These are phyloP conservation scores for Holacanthus passer DNA, from an alignment of 2,113 vertebrate genomes.

Conservation along the genomic window DNA sequence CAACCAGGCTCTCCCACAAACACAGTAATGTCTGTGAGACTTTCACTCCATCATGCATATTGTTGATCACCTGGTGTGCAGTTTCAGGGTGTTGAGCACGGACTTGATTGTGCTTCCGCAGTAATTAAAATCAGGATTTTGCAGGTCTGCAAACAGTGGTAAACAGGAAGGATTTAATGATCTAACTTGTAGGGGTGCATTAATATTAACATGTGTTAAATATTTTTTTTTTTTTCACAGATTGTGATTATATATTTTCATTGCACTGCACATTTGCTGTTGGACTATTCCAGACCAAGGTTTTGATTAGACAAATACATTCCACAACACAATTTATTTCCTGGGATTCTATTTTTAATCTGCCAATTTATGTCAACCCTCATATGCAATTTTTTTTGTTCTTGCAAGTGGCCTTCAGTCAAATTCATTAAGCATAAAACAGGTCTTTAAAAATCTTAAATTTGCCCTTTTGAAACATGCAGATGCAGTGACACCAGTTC, in stretches of 20 bases:
- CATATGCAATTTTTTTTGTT: not conserved
- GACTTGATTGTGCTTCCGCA: slow-evolving; percentile 1
- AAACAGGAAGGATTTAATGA: not conserved
- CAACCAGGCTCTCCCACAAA: not conserved
- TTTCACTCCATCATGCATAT: slow-evolving; percentile 1
- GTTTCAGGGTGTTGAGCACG: not conserved
- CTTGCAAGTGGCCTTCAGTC: not conserved
- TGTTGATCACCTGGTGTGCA: slow-evolving; percentile 26
- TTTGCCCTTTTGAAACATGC: slow-evolving; percentile 11
- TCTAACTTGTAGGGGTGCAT: not conserved
- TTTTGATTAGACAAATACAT: not conserved
- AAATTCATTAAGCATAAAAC: not conserved
- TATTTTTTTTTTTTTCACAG: not conserved
- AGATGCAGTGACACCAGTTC: slow-evolving; percentile 3
- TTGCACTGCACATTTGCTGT: not conserved
- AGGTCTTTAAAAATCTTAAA: not conserved
- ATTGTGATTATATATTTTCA: not conserved
- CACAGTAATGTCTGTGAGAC: not conserved
- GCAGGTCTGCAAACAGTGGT: slow-evolving; percentile 1
- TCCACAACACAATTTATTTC: not conserved
- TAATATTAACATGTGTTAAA: not conserved
- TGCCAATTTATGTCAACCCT: not conserved
- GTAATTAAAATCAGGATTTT: slow-evolving; percentile 5
- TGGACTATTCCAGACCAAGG: not conserved
- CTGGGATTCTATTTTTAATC: not conserved